phyloP scores from a whole-genome alignment of 1,140 invertebrate genomes.

The Drosophila pandora region DNA sequence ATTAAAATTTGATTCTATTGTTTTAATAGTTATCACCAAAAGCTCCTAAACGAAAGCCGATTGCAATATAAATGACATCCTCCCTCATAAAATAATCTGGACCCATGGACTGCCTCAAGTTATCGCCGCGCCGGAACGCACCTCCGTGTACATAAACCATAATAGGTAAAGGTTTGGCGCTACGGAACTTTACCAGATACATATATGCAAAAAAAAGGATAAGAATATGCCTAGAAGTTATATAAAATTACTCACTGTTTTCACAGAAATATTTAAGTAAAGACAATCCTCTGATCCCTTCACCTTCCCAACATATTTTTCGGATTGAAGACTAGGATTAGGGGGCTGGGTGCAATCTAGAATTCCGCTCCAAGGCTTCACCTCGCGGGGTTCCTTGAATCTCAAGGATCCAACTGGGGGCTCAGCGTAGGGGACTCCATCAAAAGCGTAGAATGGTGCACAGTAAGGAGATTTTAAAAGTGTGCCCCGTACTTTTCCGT shows the following conservation, averaged over 20 bases:
- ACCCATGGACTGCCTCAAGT: conserved; percentile 48
- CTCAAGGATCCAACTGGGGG: conserved; percentile 87
- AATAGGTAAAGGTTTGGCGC: conserved; percentile 84
- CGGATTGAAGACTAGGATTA: conserved; percentile 51
- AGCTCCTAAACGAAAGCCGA: not conserved
- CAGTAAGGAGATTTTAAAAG: conserved; percentile 50
- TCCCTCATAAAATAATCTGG: conserved; percentile 86
- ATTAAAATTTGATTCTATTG: not conserved
- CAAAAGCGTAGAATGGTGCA: conserved; percentile 61
- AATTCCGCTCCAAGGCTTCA: conserved; percentile 51
- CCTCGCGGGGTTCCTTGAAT: conserved; percentile 84
- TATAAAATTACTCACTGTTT: conserved; percentile 54
- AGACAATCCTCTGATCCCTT: conserved; percentile 84
- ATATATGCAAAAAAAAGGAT: not conserved
- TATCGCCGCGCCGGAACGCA: conserved; percentile 85
- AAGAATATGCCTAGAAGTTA: not conserved
- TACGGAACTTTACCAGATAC: conserved; percentile 27
- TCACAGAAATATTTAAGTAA: conserved; percentile 84
- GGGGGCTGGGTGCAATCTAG: conserved; percentile 47
- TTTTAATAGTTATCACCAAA: not conserved
- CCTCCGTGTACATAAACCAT: conserved; percentile 90
- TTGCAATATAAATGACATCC: conserved; percentile 1
- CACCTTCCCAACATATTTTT: conserved; percentile 16
- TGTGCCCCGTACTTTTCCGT: conserved; percentile 59
- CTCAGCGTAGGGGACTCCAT: conserved; percentile 84